Percentiles rank a stretch among this genome's conserved stretches.
phyloP scores from a whole-genome alignment of 1,140 invertebrate genomes.

The Drosophila elegans region DNA sequence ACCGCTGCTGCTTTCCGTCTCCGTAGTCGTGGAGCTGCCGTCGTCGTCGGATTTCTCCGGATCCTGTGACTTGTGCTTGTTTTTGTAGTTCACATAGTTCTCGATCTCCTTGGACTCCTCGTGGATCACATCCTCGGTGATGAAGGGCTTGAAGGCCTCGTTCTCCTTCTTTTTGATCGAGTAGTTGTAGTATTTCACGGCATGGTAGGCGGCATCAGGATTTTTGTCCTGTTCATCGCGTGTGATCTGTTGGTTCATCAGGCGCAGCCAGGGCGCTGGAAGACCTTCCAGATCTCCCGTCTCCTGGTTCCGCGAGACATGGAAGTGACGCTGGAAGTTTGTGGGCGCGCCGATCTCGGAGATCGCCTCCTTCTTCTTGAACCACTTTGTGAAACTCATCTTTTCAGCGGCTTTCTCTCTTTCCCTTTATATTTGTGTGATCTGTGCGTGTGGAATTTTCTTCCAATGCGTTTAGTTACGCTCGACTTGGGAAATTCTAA shows the following conservation, averaged over 20 bases:
- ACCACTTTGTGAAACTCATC: slow-evolving; percentile 76
- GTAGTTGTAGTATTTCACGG: slow-evolving; percentile 96
- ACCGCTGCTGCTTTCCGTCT: slow-evolving; percentile 67
- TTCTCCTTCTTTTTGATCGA: slow-evolving; percentile 91
- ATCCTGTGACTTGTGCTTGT: slow-evolving; percentile 87
- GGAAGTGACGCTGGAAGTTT: slow-evolving; percentile 92
- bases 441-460: slow-evolving; percentile 52
- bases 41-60: slow-evolving; percentile 77
- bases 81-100: slow-evolving; percentile 89
- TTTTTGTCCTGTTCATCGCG: slow-evolving; percentile 95
- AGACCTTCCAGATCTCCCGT: slow-evolving; percentile 92
- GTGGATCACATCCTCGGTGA: slow-evolving; percentile 91
- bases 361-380: slow-evolving; percentile 82
- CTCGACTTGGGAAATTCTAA: slow-evolving; percentile 74
- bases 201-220: slow-evolving; percentile 93
- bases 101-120: slow-evolving; percentile 92
- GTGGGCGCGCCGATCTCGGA: slow-evolving; percentile 91
- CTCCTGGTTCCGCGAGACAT: slow-evolving; percentile 91
- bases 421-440: slow-evolving; percentile 2
- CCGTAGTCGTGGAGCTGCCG: slow-evolving; percentile 59
- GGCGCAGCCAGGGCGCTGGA: slow-evolving; percentile 90
- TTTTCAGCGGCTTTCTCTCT: slow-evolving; percentile 22
- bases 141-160: slow-evolving; percentile 91
- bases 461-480: slow-evolving; percentile 71
- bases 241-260: slow-evolving; percentile 95